Percentiles rank a stretch among this genome's conserved stretches.
These are phyloP conservation scores for Gavia stellata DNA, from an alignment of 2,113 vertebrate species.

Conservation along the genomic window DNA sequence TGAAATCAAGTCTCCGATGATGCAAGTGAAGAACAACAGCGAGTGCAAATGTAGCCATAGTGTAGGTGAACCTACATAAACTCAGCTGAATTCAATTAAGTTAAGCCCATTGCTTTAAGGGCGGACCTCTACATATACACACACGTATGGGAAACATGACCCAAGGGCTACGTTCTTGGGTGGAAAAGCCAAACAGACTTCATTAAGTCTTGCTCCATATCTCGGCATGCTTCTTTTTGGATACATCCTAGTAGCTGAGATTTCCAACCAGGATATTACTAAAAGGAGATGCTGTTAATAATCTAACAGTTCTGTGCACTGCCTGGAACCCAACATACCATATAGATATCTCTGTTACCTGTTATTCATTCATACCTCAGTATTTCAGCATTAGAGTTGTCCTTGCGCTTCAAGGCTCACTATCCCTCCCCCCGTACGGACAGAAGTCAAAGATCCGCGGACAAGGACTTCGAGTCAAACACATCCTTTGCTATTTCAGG, in stretches of 20 bases:
- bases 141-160: background rate
- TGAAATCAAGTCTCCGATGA: background rate
- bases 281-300: background rate
- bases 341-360: background rate
- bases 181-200: background rate
- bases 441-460: background rate
- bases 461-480: background rate
- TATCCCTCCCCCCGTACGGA: background rate
- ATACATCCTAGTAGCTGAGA: background rate
- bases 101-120: background rate
- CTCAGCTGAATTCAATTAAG: background rate
- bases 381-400: background rate
- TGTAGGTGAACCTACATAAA: rapidly evolving
- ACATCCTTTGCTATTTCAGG: background rate
- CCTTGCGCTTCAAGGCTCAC: background rate
- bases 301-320: background rate
- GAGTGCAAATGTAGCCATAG: background rate
- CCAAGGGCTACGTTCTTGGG: background rate
- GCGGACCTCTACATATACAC: background rate
- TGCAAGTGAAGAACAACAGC: background rate
- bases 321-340: background rate
- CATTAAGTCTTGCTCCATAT: background rate
- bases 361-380: background rate
- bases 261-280: background rate
- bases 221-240: background rate